Evolutionary conservation across 2,113 vertebrate genomes (phyloP).

Genomic region (Steatornis caripensis): DNA sequence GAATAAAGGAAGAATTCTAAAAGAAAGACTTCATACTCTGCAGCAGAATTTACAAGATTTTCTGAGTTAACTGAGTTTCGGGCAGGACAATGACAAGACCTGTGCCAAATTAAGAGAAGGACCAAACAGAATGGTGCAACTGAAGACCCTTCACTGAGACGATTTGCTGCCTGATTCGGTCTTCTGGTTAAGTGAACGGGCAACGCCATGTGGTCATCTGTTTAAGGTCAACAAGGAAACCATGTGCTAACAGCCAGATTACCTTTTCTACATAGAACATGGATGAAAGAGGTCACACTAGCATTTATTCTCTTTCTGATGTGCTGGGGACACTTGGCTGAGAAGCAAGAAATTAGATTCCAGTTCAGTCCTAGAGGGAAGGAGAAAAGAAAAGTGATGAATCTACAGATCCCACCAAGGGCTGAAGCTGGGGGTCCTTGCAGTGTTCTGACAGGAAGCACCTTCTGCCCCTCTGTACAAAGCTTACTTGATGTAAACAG

Average conservation of each 20-base stretch:
- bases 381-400: not conserved
- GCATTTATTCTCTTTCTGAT: not conserved
- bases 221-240: not conserved
- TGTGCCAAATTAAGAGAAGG: not conserved
- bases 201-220: not conserved
- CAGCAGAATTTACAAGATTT: not conserved
- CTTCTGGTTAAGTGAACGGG: not conserved
- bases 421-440: not conserved
- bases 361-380: not conserved
- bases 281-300: not conserved
- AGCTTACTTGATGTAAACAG: not conserved
- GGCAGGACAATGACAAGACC: not conserved
- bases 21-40: not conserved
- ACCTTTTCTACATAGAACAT: not conserved
- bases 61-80: not conserved
- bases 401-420: not conserved
- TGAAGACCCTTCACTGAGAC: not conserved
- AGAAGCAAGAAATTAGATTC: not conserved
- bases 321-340: not conserved
- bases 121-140: not conserved
- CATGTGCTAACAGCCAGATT: not conserved
- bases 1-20: not conserved
- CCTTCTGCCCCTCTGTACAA: not conserved
- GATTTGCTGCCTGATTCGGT: not conserved
- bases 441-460: accelerated